These are phyloP conservation scores for Crenuchus spilurus DNA, from an alignment of 2,797 vertebrate genomes.

Conservation along the genomic window DNA sequence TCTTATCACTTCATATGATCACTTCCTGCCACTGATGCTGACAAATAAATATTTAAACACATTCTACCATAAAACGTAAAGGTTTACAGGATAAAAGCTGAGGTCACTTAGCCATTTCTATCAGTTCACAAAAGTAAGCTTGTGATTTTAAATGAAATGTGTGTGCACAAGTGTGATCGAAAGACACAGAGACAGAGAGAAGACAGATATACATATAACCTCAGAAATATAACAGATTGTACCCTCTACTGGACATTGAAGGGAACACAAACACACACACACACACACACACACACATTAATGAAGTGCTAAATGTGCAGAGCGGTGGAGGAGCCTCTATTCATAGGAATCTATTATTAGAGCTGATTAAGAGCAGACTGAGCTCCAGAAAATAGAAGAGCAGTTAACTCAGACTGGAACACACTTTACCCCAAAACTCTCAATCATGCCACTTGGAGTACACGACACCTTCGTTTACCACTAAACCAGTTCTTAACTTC, in stretches of 20 bases:
- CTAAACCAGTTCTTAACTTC: too few species aligned
- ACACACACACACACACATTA: slow-evolving; percentile 29
- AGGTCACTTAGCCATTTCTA: too few species aligned
- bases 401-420: background rate
- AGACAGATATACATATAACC: background rate
- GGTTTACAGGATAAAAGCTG: too few species aligned
- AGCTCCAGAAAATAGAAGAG: background rate
- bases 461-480: too few species aligned
- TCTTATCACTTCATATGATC: too few species aligned
- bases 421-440: background rate
- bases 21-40: too few species aligned
- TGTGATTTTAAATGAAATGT: too few species aligned
- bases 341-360: slow-evolving; percentile 58
- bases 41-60: too few species aligned
- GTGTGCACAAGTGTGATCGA: too few species aligned
- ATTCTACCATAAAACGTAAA: too few species aligned
- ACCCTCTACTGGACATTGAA: slow-evolving; percentile 28
- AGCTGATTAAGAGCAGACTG: slow-evolving; percentile 50
- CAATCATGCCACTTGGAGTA: too few species aligned
- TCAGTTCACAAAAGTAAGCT: too few species aligned
- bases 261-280: background rate
- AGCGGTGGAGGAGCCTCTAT: slow-evolving; percentile 47
- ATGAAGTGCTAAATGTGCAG: slow-evolving; percentile 55
- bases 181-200: background rate
- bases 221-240: background rate